Percentiles rank a stretch among this genome's conserved stretches.
Evolutionary conservation across 2,113 vertebrate species (phyloP).

Genomic region (Speoplatyrhinus poulsoni): DNA sequence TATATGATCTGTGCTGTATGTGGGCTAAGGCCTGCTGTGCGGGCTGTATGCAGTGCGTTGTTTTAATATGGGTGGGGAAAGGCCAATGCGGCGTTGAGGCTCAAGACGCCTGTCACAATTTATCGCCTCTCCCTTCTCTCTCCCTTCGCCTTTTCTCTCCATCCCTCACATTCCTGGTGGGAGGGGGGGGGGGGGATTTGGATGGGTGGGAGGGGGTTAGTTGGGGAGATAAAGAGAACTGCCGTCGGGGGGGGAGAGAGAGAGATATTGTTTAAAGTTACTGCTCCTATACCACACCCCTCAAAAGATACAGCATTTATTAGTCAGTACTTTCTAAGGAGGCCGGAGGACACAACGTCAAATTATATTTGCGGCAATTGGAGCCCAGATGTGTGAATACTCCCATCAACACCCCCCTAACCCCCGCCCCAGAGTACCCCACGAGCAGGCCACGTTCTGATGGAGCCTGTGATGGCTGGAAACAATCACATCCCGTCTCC

Average conservation of each 20-base stretch:
- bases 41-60: neutral
- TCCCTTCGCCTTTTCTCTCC: neutral
- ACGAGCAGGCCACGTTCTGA: conserved; percentile 6
- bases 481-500: neutral
- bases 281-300: neutral
- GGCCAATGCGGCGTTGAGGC: neutral
- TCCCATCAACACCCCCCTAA: too few relatives aligned
- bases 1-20: neutral
- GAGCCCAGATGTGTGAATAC: conserved; percentile 2
- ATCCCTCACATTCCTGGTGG: conserved; percentile 12
- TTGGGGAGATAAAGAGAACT: neutral
- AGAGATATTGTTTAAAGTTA: conserved; percentile 11
- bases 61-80: conserved; percentile 5
- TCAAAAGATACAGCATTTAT: neutral
- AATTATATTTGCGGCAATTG: neutral
- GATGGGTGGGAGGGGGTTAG: conserved; percentile 18
- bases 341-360: neutral
- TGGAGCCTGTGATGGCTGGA: conserved; percentile 1
- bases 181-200: conserved; percentile 5
- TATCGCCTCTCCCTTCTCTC: conserved; percentile 6
- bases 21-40: too few relatives aligned
- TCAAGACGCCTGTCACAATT: conserved; percentile 1
- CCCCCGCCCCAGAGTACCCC: neutral
- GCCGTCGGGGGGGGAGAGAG: conserved; percentile 20
- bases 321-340: conserved; percentile 7